A percentile compares a stretch with the other conserved stretches of the same genome.
Conservation (phyloP, 2,113 vertebrate genomes). For the Apodemus sylvaticus region DNA sequence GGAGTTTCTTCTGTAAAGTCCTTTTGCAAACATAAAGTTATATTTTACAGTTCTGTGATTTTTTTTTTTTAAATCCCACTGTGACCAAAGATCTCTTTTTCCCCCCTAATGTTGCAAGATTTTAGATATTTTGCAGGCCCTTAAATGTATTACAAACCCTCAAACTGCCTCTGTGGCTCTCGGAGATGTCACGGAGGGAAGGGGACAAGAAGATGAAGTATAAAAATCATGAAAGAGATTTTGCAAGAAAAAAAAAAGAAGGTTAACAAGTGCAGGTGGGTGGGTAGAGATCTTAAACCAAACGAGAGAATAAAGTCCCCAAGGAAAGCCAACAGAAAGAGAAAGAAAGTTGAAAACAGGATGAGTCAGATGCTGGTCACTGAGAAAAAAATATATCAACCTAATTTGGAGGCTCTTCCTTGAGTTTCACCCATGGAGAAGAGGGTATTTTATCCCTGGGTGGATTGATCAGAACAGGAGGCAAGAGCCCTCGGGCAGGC, state of each 20-base stretch:
- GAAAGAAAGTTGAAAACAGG: too few relatives aligned
- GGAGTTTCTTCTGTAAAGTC: neutral
- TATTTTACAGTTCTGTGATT: neutral
- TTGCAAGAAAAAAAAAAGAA: too few relatives aligned
- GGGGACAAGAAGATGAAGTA: too few relatives aligned
- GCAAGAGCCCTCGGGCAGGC: fast-evolving
- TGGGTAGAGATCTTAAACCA: too few relatives aligned
- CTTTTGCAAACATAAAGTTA: neutral
- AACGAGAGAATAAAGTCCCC: neutral
- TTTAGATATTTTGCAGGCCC: neutral
- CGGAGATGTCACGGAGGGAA: neutral
- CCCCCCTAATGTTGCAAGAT: neutral
- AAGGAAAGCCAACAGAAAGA: neutral
- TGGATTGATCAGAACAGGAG: fast-evolving
- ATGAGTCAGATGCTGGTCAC: fast-evolving
- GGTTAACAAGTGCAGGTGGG: neutral
- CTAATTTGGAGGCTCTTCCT: neutral
- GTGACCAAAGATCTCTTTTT: neutral
- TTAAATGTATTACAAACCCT: neutral
- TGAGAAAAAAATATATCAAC: fast-evolving
- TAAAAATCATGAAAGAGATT: neutral
- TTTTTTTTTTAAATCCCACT: neutral
- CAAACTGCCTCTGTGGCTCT: fast-evolving
- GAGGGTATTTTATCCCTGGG: fast-evolving
- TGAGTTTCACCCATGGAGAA: fast-evolving